Conservation (phyloP, 2,797 vertebrate genomes). For the Sebastes jordani region DNA sequence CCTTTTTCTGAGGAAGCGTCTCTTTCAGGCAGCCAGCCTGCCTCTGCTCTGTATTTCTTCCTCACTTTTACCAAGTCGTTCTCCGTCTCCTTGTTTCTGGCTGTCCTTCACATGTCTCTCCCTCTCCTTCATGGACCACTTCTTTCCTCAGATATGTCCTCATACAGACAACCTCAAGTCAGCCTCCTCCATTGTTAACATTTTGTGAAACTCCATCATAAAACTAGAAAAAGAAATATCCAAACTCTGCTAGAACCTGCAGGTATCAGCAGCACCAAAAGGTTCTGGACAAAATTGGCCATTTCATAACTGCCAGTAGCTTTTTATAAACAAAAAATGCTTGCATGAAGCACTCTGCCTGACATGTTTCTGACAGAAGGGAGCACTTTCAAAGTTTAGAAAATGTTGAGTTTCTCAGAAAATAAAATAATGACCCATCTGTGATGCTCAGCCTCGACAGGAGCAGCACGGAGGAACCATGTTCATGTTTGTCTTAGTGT, state of each 20-base stretch:
- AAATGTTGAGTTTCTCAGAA: not conserved
- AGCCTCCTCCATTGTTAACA: not conserved
- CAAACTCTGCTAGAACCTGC: not conserved
- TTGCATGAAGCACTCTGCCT: not conserved
- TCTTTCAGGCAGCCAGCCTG: not conserved
- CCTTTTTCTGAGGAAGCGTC: not conserved
- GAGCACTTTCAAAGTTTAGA: not conserved
- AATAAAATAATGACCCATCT: not conserved
- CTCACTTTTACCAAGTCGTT: not conserved
- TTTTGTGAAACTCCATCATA: not conserved
- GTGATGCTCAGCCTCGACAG: not conserved
- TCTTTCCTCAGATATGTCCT: not conserved
- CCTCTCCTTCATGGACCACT: not conserved
- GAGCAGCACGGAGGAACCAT: no score
- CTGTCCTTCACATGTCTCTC: constrained; percentile 13
- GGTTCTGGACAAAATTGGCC: not conserved
- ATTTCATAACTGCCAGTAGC: not conserved
- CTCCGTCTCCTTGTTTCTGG: not conserved
- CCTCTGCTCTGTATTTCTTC: not conserved
- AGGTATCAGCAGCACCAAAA: not conserved
- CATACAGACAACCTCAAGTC: not conserved
- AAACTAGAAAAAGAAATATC: not conserved
- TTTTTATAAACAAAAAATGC: not conserved
- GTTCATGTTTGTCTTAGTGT: not conserved
- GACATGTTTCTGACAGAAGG: not conserved